These are phyloP conservation scores for Meda fulgida DNA, from an alignment of 2,797 vertebrate genomes.

Conservation along the genomic window DNA sequence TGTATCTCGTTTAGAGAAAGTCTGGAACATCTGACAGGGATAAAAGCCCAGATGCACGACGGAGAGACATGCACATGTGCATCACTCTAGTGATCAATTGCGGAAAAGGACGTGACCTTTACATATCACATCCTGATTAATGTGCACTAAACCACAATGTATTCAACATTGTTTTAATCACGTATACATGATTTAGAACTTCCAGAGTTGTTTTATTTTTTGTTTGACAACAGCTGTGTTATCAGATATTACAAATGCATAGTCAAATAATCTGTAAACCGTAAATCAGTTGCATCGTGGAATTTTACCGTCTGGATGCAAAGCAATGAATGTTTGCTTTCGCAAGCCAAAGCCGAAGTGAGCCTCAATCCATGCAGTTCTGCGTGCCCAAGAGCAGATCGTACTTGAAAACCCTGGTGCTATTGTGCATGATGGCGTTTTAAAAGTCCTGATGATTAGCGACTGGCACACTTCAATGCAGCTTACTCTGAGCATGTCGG, in stretches of 20 bases:
- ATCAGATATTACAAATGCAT: constrained; percentile 23
- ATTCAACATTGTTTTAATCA: constrained; percentile 22
- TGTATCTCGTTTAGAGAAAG: constrained; percentile 23
- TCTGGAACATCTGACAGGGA: constrained; percentile 41
- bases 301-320: constrained; percentile 14
- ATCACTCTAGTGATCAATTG: constrained; percentile 13
- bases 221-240: constrained; percentile 27
- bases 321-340: constrained; percentile 36
- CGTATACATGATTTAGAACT: neutral
- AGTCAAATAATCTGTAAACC: constrained; percentile 21
- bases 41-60: constrained; percentile 37
- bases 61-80: constrained; percentile 22
- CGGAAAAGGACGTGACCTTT: constrained; percentile 18
- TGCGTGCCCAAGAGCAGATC: constrained; percentile 2
- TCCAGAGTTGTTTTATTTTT: constrained; percentile 18
- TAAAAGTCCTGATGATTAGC: constrained; percentile 56
- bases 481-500: constrained; percentile 48
- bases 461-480: constrained; percentile 55
- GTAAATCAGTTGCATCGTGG: constrained; percentile 35
- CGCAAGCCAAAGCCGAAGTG: neutral
- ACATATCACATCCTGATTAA: neutral
- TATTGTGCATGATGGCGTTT: constrained; percentile 49
- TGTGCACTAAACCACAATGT: neutral
- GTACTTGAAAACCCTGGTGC: constrained; percentile 11
- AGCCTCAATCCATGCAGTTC: neutral